Conservation (phyloP, 1,140 invertebrate species). For the Atta texana region DNA sequence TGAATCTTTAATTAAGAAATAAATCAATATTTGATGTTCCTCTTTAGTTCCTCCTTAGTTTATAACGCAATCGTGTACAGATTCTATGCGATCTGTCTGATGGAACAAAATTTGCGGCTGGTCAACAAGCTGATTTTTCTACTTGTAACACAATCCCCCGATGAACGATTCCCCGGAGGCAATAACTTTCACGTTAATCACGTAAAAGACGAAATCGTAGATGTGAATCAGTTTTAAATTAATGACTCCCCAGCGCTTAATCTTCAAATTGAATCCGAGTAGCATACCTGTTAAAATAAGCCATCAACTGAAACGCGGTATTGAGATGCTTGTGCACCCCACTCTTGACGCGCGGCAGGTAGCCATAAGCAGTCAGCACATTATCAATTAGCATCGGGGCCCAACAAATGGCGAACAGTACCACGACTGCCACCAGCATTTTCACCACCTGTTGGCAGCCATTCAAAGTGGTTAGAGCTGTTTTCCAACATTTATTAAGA, state of each 20-base stretch:
- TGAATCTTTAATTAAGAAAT: conserved; percentile 2
- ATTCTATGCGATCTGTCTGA: not conserved
- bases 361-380: conserved; percentile 88
- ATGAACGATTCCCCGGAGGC: not conserved
- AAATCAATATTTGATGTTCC: not conserved
- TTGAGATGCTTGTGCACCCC: conserved; percentile 88
- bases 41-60: not conserved
- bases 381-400: conserved; percentile 89
- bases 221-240: conserved; percentile 29
- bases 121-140: not conserved
- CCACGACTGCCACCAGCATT: conserved; percentile 90
- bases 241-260: conserved; percentile 18
- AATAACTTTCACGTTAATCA: not conserved
- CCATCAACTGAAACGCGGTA: conserved; percentile 89
- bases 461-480: not conserved
- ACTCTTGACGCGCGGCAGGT: conserved; percentile 86
- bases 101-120: conserved; percentile 7
- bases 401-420: conserved; percentile 91
- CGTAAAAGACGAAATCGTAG: not conserved
- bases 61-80: not conserved
- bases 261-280: not conserved
- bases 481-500: not conserved
- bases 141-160: conserved; percentile 15
- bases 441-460: conserved; percentile 88
- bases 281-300: conserved; percentile 90